A percentile compares a stretch with the other conserved stretches of the same genome.
These are phyloP conservation scores for Lota lota DNA, from an alignment of 2,113 vertebrate genomes.

Conservation along the genomic window DNA sequence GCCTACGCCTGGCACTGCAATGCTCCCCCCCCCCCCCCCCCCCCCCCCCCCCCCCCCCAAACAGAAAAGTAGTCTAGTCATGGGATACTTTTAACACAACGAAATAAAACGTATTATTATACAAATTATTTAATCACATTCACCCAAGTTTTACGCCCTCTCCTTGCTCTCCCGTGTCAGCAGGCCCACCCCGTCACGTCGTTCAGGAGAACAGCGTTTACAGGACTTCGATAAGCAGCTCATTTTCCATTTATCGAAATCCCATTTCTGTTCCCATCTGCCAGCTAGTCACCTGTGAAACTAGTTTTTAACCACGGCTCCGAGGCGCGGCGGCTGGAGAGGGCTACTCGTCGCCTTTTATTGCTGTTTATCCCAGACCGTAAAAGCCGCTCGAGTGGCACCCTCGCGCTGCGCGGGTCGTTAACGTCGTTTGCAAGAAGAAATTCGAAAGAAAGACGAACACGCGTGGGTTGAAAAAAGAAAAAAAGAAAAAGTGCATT, in stretches of 20 bases:
- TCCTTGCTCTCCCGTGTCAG: constrained; percentile 21
- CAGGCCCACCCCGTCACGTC: constrained; percentile 48
- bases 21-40: too few relatives aligned
- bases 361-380: constrained; percentile 62
- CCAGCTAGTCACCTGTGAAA: constrained; percentile 75
- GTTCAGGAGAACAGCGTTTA: constrained; percentile 47
- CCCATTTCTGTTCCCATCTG: constrained; percentile 71
- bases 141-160: constrained; percentile 15
- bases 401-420: constrained; percentile 40
- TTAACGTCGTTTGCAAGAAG: constrained; percentile 42
- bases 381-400: constrained; percentile 62
- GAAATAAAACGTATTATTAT: neutral
- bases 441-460: constrained; percentile 15
- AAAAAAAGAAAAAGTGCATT: constrained; percentile 52
- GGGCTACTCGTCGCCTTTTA: constrained; percentile 50
- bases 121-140: neutral
- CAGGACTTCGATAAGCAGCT: constrained; percentile 36
- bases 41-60: too few relatives aligned
- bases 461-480: constrained; percentile 46
- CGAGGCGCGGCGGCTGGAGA: constrained; percentile 38
- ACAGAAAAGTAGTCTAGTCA: too few relatives aligned
- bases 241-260: constrained; percentile 71
- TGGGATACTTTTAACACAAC: too few relatives aligned
- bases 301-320: constrained; percentile 71
- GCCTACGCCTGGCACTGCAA: too few relatives aligned